Evolutionary conservation across 2,888 invertebrate genomes (phyloP).

Genomic region (Therioaphis trifolii): DNA sequence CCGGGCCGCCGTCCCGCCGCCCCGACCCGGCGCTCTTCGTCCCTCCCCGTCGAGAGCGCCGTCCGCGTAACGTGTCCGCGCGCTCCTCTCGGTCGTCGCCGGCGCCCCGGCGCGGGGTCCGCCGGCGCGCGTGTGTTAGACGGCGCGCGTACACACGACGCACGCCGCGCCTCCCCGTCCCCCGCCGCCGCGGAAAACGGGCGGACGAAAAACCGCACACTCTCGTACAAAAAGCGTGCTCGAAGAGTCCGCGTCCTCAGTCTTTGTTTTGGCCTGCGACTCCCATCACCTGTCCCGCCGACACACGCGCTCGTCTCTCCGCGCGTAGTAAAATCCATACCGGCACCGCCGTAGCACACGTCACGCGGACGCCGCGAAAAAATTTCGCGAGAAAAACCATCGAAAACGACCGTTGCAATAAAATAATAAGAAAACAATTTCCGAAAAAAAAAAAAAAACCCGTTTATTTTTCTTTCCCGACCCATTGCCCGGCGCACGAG

Average conservation of each 20-base stretch:
- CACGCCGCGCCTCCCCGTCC: conserved; percentile 37
- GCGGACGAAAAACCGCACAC: conserved; percentile 40
- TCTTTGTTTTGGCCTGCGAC: conserved; percentile 49
- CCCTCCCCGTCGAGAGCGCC: no score
- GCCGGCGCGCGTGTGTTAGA: background rate
- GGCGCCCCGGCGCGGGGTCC: background rate
- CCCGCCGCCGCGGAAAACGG: conserved; percentile 45
- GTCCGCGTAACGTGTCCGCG: no score
- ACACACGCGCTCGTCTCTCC: background rate
- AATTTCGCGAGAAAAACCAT: no score
- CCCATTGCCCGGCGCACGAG: no score
- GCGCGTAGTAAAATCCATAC: no score
- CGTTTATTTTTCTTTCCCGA: no score
- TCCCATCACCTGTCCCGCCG: conserved; percentile 21
- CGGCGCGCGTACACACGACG: background rate
- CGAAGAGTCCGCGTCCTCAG: conserved; percentile 36
- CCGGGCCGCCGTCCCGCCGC: conserved; percentile 1
- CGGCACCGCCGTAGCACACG: background rate
- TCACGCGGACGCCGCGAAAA: background rate
- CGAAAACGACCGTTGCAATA: no score
- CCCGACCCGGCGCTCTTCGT: no score
- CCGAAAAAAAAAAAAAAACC: no score
- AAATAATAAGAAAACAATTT: no score
- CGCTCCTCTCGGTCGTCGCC: no score
- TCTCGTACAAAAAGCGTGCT: conserved; percentile 41